Conservation (phyloP, 2,797 vertebrate species). For the Thunnus albacares region DNA sequence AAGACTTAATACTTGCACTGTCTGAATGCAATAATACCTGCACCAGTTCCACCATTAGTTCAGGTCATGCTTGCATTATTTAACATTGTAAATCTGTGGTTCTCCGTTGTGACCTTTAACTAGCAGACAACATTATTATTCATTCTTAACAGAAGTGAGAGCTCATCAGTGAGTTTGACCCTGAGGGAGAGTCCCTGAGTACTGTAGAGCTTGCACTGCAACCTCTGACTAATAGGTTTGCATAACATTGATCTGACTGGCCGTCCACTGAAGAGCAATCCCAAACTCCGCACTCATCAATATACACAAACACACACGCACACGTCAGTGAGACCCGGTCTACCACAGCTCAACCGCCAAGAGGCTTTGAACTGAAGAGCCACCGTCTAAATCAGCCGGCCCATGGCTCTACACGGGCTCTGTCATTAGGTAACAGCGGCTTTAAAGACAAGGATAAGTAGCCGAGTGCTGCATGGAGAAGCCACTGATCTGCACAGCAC, state of each 20-base stretch:
- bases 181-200: conserved; percentile 63
- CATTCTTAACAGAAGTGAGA: conserved; percentile 53
- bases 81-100: background rate
- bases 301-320: conserved; percentile 17
- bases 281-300: conserved; percentile 25
- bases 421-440: conserved; percentile 80
- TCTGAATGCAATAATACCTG: background rate
- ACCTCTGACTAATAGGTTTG: conserved; percentile 80
- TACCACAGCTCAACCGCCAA: conserved; percentile 53
- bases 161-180: conserved; percentile 68
- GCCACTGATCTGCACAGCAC: conserved; percentile 48
- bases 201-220: conserved; percentile 53
- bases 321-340: conserved; percentile 31
- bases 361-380: conserved; percentile 69
- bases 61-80: background rate
- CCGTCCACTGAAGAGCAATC: conserved; percentile 57
- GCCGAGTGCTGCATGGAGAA: conserved; percentile 54
- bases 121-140: conserved; percentile 38
- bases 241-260: conserved; percentile 78
- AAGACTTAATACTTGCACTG: background rate
- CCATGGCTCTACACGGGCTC: conserved; percentile 75
- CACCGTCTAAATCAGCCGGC: conserved; percentile 66
- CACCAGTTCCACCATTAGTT: no score
- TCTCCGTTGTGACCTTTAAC: conserved; percentile 27
- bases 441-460: conserved; percentile 76